A percentile compares a stretch with the other conserved stretches of the same genome.
phyloP scores from a whole-genome alignment of 2,113 vertebrate species.

The Brachyhypopomus gauderio region DNA sequence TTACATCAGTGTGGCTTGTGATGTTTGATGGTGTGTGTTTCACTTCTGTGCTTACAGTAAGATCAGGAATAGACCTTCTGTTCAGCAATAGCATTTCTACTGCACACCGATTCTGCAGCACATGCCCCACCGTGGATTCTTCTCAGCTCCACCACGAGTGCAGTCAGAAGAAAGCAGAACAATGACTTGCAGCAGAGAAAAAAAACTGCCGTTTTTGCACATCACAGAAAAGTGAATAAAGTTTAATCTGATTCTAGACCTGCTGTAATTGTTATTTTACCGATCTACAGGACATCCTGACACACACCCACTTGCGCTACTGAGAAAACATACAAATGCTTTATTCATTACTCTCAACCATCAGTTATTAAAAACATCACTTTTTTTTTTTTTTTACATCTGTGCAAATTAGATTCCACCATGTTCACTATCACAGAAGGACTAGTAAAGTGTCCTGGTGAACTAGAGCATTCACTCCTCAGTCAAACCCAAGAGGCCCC shows the following conservation, averaged over 20 bases:
- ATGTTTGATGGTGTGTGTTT: background rate
- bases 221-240: too few species aligned
- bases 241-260: too few species aligned
- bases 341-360: slow-evolving; percentile 69
- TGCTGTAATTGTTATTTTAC: too few species aligned
- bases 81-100: too few species aligned
- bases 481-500: slow-evolving; percentile 57
- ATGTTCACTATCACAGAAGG: slow-evolving; percentile 48
- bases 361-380: slow-evolving; percentile 49
- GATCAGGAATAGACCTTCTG: too few species aligned
- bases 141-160: too few species aligned
- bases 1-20: background rate
- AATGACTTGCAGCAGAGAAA: too few species aligned
- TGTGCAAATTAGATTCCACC: slow-evolving; percentile 61
- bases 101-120: too few species aligned
- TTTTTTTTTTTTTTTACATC: slow-evolving; percentile 43
- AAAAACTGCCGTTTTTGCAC: too few species aligned
- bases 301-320: background rate
- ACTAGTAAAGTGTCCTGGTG: slow-evolving; percentile 37
- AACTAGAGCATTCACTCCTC: slow-evolving; percentile 57
- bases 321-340: slow-evolving; percentile 65
- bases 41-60: background rate
- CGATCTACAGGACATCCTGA: background rate
- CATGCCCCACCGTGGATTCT: too few species aligned
- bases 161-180: too few species aligned